Evolutionary conservation across 2,113 vertebrate species (phyloP).

Genomic region (Chamaea fasciata): DNA sequence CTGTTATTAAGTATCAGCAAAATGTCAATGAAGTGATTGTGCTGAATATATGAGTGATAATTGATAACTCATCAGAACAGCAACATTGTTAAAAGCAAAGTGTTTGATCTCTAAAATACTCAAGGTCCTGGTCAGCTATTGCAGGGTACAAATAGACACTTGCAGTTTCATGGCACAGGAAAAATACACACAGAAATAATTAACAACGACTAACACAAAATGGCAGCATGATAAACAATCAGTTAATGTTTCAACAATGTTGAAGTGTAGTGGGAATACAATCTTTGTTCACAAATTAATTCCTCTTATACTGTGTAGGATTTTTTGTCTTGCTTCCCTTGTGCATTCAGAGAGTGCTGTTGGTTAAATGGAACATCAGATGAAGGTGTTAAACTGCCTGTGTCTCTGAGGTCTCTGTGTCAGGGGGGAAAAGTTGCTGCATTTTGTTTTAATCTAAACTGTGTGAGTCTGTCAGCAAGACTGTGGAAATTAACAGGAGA

Average conservation of each 20-base stretch:
- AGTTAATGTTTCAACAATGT: background rate
- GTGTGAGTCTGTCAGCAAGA: conserved; percentile 16
- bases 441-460: conserved; percentile 52
- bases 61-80: background rate
- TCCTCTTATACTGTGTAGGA: background rate
- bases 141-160: background rate
- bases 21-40: background rate
- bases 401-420: background rate
- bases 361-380: background rate
- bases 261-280: background rate
- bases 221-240: background rate
- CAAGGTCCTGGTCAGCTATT: background rate
- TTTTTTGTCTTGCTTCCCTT: background rate
- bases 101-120: background rate
- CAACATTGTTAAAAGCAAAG: background rate
- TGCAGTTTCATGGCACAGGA: background rate
- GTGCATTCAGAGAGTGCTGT: rapidly evolving
- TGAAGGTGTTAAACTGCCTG: conserved; percentile 27
- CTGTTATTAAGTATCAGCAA: background rate
- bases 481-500: background rate
- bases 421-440: conserved; percentile 19
- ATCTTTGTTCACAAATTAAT: background rate
- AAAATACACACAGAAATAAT: background rate
- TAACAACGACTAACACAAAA: background rate
- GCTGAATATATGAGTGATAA: background rate